A percentile compares a stretch with the other conserved stretches of the same genome.
phyloP scores from a whole-genome alignment of 2,797 vertebrate genomes.

The Orientallactaga sibirica region DNA sequence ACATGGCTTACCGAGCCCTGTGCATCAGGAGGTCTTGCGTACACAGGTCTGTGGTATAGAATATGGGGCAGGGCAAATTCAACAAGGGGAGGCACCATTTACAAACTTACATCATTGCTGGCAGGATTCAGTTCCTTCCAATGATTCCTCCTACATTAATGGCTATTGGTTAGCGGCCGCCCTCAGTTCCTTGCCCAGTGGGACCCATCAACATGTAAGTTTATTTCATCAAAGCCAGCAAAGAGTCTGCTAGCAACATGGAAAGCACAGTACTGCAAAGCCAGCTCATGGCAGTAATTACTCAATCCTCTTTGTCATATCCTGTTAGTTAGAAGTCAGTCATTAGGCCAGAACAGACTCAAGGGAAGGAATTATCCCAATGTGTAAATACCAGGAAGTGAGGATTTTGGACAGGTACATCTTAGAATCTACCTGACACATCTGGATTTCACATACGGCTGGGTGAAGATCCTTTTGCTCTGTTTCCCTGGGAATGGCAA shows the following conservation, averaged over 20 bases:
- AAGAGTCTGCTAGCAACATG: not conserved
- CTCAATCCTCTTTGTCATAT: not conserved
- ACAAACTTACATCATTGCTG: not conserved
- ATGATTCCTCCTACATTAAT: not conserved
- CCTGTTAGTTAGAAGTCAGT: constrained; percentile 33
- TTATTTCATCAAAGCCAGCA: constrained; percentile 15
- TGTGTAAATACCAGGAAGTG: not conserved
- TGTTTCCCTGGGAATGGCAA: not conserved
- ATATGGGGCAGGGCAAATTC: not conserved
- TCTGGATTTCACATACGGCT: not conserved
- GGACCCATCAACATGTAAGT: not conserved
- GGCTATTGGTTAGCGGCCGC: not conserved
- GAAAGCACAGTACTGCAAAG: not conserved
- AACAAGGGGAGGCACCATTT: not conserved
- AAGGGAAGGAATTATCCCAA: not conserved
- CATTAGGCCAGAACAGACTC: not conserved
- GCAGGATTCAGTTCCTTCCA: not conserved
- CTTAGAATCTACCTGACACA: not conserved
- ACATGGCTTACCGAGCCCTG: not conserved
- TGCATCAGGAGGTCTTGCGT: not conserved
- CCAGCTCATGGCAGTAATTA: not conserved
- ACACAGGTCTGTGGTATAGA: not conserved
- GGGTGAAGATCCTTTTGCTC: not conserved
- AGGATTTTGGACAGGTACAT: not conserved
- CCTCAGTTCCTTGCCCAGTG: not conserved